Evolutionary conservation across 2,797 vertebrate species (phyloP).

Genomic region (Natrix natrix): DNA sequence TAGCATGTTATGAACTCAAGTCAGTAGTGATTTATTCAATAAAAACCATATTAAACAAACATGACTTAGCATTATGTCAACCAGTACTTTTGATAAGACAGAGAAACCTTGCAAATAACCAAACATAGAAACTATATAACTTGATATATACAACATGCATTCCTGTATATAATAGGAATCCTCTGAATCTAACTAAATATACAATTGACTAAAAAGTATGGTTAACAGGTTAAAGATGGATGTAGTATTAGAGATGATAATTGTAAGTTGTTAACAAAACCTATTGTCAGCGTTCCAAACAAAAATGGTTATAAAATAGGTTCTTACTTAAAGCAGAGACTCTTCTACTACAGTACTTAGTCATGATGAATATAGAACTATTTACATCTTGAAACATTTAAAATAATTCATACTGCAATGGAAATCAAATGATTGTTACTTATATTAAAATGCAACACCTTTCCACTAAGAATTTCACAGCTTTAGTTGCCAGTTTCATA

Average conservation of each 20-base stretch:
- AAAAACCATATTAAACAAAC: no score
- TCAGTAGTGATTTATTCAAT: no score
- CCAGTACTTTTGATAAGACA: background rate
- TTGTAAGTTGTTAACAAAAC: background rate
- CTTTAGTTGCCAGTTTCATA: conserved; percentile 25
- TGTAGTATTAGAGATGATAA: background rate
- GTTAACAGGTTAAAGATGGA: background rate
- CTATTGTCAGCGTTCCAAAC: background rate
- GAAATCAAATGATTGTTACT: background rate
- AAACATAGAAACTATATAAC: background rate
- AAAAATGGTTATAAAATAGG: background rate
- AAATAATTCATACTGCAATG: conserved; percentile 8
- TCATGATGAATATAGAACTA: conserved; percentile 6
- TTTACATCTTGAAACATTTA: conserved; percentile 14
- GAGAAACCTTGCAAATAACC: background rate
- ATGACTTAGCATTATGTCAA: no score
- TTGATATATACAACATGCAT: background rate
- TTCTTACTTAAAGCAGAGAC: background rate
- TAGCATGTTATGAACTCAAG: no score
- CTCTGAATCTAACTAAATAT: background rate
- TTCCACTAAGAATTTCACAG: background rate
- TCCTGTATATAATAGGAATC: background rate
- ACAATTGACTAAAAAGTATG: background rate
- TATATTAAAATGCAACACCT: conserved; percentile 2
- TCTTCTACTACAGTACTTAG: conserved; percentile 1